A percentile compares a stretch with the other conserved stretches of the same genome.
Conservation (phyloP, 2,888 invertebrate genomes). For the Ochlodes sylvanus region DNA sequence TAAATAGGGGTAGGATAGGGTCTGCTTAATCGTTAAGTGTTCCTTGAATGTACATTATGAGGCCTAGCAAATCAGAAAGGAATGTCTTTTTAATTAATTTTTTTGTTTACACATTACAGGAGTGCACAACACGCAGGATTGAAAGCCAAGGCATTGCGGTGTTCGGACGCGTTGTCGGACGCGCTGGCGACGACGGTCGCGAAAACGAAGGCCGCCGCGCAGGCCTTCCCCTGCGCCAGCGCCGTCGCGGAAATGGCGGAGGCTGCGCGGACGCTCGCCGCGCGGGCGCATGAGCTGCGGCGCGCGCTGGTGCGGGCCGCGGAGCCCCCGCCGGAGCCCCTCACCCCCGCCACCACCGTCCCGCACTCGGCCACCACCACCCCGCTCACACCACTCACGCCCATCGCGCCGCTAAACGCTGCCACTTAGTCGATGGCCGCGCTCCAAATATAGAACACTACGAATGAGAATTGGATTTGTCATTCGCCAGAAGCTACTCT, state of each 20-base stretch:
- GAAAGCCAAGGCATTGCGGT: constrained; percentile 89
- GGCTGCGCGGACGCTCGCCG: constrained; percentile 93
- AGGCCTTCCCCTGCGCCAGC: constrained; percentile 95
- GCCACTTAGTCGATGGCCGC: constrained; percentile 64
- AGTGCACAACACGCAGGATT: constrained; percentile 91
- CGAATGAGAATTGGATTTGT: background rate
- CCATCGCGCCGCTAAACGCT: constrained; percentile 57
- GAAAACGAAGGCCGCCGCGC: constrained; percentile 95
- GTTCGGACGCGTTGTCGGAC: constrained; percentile 92
- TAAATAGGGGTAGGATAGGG: too few relatives aligned
- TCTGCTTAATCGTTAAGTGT: too few relatives aligned
- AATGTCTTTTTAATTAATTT: too few relatives aligned
- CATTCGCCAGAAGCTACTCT: background rate
- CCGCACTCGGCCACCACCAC: constrained; percentile 66
- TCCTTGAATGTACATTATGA: too few relatives aligned
- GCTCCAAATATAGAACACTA: constrained; percentile 63
- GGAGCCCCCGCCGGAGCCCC: constrained; percentile 64
- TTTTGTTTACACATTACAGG: constrained; percentile 63
- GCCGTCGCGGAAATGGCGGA: constrained; percentile 98
- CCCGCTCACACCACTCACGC: constrained; percentile 70
- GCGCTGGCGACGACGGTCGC: constrained; percentile 92
- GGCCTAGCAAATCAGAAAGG: too few relatives aligned
- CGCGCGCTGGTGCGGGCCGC: constrained; percentile 90
- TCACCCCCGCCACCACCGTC: constrained; percentile 63
- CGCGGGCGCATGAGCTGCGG: constrained; percentile 92